Conservation (phyloP, 2,888 invertebrate genomes). For the Leptothorax acervorum region DNA sequence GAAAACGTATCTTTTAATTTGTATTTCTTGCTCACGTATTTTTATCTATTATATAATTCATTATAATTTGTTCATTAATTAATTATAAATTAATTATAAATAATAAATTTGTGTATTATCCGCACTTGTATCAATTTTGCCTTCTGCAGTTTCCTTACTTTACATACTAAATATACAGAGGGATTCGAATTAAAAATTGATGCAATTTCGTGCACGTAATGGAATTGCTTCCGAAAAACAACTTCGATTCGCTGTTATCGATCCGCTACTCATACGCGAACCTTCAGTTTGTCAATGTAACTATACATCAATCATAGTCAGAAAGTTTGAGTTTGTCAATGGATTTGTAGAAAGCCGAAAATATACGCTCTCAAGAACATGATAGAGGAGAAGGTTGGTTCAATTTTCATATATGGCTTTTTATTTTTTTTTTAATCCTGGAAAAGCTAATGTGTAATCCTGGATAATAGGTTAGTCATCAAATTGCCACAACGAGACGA, state of each 20-base stretch:
- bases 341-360: slow-evolving; percentile 21
- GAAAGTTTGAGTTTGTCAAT: slow-evolving; percentile 52
- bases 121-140: neutral
- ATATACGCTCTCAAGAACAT: slow-evolving; percentile 54
- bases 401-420: neutral
- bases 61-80: neutral
- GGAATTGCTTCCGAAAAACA: slow-evolving; percentile 33
- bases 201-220: slow-evolving; percentile 3
- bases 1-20: neutral
- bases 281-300: slow-evolving; percentile 55
- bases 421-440: neutral
- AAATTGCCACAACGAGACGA: neutral
- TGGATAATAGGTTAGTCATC: slow-evolving; percentile 30
- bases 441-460: neutral
- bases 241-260: slow-evolving; percentile 43
- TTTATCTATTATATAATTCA: neutral
- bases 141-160: neutral
- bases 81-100: neutral
- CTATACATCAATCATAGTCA: slow-evolving; percentile 43
- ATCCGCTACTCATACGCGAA: slow-evolving; percentile 27
- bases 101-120: neutral
- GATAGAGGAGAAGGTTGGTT: slow-evolving; percentile 53
- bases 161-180: neutral
- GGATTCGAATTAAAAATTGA: neutral
- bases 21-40: neutral